A percentile compares a stretch with the other conserved stretches of the same genome.
Conservation (phyloP, 2,113 vertebrate species). For the Hippolais icterina region DNA sequence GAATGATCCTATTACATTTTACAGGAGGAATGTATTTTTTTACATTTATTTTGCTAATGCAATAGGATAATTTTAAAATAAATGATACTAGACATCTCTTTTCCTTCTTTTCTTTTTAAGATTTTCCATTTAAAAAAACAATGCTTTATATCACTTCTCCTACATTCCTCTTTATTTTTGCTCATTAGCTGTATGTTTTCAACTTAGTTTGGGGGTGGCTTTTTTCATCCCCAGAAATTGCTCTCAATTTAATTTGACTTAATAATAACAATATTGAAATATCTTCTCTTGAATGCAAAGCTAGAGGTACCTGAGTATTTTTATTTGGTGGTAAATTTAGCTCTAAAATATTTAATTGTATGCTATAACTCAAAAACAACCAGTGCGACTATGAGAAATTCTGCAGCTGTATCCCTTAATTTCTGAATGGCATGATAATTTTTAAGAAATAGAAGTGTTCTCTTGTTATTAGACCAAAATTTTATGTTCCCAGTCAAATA, state of each 20-base stretch:
- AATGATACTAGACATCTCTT: fast-evolving
- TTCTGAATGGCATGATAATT: background rate
- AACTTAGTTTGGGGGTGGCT: background rate
- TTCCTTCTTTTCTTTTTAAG: background rate
- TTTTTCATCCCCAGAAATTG: background rate
- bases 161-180: background rate
- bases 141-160: background rate
- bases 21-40: background rate
- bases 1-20: background rate
- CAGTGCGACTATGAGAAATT: background rate
- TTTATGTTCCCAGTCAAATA: background rate
- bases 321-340: background rate
- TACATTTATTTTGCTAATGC: background rate
- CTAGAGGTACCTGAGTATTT: background rate
- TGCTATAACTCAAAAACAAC: background rate
- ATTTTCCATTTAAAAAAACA: background rate
- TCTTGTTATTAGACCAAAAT: background rate
- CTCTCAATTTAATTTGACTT: background rate
- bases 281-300: background rate
- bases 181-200: background rate
- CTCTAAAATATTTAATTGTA: background rate
- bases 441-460: background rate
- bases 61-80: background rate
- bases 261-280: background rate
- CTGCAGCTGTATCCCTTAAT: background rate